Evolutionary conservation across 2,888 invertebrate species (phyloP), one percentile per base, ranked within the genome.

Genomic region (Elaeidobius kamerunicus): DNA sequence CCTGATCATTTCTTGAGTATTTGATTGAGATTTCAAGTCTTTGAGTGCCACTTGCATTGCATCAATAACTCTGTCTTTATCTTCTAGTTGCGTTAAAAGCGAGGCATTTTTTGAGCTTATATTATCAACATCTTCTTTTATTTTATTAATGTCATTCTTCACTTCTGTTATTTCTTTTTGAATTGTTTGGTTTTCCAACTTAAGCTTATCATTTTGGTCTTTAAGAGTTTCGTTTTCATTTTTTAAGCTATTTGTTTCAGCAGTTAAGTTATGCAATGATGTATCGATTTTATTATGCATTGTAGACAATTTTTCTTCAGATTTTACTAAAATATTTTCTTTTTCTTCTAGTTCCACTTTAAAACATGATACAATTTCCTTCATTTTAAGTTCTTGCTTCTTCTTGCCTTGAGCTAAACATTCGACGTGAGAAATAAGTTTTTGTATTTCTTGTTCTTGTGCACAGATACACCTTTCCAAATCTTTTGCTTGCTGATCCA

Each of bases 391-490:
- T 69, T 72, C 69, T 57, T 73, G 68, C 20, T 69, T 62, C 43
- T 70, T 69, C 30, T 67, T 59, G 23, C 67, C 67, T 55, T 66
- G 57, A 14, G 70, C 72, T 53, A 80, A 65, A 56, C 70, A 70
- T 61, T 80, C 78, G 34, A 81, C 75, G 68, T 81, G 78, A 48
- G 67, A 56, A 0, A 77, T 74, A 51, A 81, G 67, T 63, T 75
- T 74, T 67, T 75, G 77, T 30, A 81, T 80, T 71, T 81, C 81
- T 61, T 77, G 75, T 47, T 77, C 79, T 68, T 79, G 79, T 58
- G 79, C 80, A 66, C 76, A 75, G 27, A 77, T 71, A 65, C 76
- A 76, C 57, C 76, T 77, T 64, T 81, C 79, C 30, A 74, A 69
- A 69, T 80, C 79, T 59, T 77, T 74, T 35, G 80, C 65, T 69